Evolutionary conservation across 1,140 invertebrate species (phyloP).

Genomic region (Musca vetustissima): DNA sequence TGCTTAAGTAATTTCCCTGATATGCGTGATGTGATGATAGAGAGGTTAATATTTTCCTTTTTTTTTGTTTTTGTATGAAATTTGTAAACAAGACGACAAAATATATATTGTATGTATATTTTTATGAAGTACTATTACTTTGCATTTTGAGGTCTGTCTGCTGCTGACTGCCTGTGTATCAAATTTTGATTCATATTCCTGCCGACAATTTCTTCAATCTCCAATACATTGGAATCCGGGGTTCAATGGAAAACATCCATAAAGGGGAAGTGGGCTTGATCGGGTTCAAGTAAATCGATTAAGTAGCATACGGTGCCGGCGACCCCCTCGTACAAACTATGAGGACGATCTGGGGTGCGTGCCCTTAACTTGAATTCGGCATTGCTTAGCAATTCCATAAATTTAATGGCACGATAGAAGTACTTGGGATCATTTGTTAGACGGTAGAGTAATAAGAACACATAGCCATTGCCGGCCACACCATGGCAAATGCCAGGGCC

Average conservation of each 20-base stretch:
- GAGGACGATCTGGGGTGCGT: conserved; percentile 78
- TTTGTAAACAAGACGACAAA: not conserved
- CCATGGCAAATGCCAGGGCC: conserved; percentile 86
- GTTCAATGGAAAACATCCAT: conserved; percentile 70
- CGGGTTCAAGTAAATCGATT: conserved; percentile 72
- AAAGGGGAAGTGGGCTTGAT: conserved; percentile 80
- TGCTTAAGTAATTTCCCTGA: conserved; percentile 15
- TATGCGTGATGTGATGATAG: conserved; percentile 11
- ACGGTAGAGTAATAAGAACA: conserved; percentile 77
- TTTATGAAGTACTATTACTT: no score
- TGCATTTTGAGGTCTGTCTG: no score
- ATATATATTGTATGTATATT: no score
- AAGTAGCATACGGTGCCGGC: conserved; percentile 84
- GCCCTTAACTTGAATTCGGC: conserved; percentile 69
- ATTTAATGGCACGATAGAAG: conserved; percentile 72
- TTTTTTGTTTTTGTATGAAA: no score
- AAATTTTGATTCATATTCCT: not conserved
- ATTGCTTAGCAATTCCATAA: conserved; percentile 74
- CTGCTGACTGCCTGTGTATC: not conserved
- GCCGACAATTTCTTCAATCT: not conserved
- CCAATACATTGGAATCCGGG: no score
- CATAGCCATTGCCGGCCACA: conserved; percentile 82
- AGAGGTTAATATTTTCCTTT: conserved; percentile 14
- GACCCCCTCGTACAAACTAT: conserved; percentile 82
- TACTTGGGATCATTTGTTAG: conserved; percentile 73